Evolutionary conservation across 2,888 invertebrate genomes (phyloP).

Genomic region (Chymomyza fuscimana): DNA sequence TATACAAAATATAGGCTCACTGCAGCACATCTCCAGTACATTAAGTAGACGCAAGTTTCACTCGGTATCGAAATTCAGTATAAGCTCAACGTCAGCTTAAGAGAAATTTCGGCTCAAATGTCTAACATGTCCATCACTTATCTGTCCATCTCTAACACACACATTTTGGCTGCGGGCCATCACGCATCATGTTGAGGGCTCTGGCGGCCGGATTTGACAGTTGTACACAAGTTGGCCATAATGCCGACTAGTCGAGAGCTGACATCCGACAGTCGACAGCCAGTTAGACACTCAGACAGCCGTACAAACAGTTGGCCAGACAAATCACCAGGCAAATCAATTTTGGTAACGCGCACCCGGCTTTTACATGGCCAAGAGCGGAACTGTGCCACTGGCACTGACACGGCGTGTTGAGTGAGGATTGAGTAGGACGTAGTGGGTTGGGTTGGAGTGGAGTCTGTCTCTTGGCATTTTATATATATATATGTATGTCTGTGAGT

Average conservation of each 20-base stretch:
- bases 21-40: too few relatives aligned
- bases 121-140: too few relatives aligned
- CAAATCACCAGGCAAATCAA: background rate
- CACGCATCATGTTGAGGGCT: too few relatives aligned
- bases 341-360: background rate
- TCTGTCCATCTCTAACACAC: background rate
- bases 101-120: too few relatives aligned
- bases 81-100: too few relatives aligned
- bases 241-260: background rate
- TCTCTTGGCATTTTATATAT: background rate
- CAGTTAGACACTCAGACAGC: background rate
- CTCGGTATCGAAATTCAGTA: too few relatives aligned
- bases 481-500: background rate
- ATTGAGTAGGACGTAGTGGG: background rate
- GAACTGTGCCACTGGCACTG: background rate
- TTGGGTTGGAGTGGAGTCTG: background rate
- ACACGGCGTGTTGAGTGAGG: background rate
- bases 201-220: background rate
- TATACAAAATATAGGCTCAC: too few relatives aligned
- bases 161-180: background rate
- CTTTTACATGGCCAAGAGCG: background rate
- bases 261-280: background rate
- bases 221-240: background rate
- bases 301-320: background rate
- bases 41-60: too few relatives aligned